These are phyloP conservation scores for Elmis aenea DNA, from an alignment of 2,888 invertebrate genomes.

Conservation along the genomic window DNA sequence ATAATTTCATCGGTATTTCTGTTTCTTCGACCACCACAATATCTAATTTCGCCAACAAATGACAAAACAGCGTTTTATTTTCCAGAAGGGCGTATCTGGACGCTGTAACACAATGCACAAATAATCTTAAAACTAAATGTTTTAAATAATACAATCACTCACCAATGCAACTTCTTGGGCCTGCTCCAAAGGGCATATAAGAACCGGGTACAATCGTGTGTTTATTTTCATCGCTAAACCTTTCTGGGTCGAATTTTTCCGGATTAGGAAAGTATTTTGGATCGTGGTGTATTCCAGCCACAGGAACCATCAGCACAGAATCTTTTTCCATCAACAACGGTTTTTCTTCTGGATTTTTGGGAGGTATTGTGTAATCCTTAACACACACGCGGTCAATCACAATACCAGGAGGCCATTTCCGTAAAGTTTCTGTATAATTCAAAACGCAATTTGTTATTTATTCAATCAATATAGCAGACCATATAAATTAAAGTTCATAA, in stretches of 20 bases:
- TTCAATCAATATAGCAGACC: too few species aligned
- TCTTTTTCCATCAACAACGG: constrained; percentile 44
- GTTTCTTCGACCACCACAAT: constrained; percentile 27
- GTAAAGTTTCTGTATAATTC: constrained; percentile 55
- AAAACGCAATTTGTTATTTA: too few species aligned
- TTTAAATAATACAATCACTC: constrained; percentile 1
- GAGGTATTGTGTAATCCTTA: constrained; percentile 52
- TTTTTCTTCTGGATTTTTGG: constrained; percentile 41
- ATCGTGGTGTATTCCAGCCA: constrained; percentile 53
- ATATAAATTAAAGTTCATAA: too few species aligned
- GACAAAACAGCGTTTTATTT: constrained; percentile 41
- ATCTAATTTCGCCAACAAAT: constrained; percentile 37
- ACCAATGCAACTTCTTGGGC: constrained; percentile 46
- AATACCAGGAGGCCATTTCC: constrained; percentile 54
- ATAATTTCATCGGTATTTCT: constrained; percentile 27
- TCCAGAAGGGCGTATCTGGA: constrained; percentile 41
- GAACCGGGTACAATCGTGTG: constrained; percentile 48
- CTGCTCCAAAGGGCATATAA: constrained; percentile 52
- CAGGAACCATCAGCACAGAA: constrained; percentile 47
- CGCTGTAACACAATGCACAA: constrained; percentile 28
- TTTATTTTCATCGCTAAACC: constrained; percentile 54
- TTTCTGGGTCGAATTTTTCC: constrained; percentile 50
- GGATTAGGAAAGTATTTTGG: constrained; percentile 54
- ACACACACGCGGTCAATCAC: constrained; percentile 53
- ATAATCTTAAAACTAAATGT: neutral